Percentiles rank a stretch among this genome's conserved stretches.
These are phyloP conservation scores for Molothrus aeneus DNA, from an alignment of 2,797 vertebrate genomes.

Conservation along the genomic window DNA sequence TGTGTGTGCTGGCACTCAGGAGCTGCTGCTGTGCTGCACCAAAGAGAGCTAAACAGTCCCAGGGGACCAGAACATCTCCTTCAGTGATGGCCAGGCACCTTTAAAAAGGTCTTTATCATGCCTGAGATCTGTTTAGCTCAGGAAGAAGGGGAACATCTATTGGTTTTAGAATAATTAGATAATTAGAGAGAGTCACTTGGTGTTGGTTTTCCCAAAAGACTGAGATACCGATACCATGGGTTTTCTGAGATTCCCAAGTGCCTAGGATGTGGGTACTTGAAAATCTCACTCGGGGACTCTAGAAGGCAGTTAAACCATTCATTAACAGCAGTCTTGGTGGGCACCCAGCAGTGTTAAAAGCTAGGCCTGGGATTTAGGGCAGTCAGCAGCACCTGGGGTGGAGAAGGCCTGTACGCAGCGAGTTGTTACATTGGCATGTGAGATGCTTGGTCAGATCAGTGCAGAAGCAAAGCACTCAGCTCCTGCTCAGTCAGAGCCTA, in stretches of 20 bases:
- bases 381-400: not conserved
- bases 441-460: not conserved
- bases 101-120: not conserved
- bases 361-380: not conserved
- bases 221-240: not conserved
- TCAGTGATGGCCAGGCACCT: not conserved
- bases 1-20: not conserved
- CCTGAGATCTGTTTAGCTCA: not conserved
- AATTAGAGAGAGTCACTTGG: not conserved
- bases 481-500: not conserved
- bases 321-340: not conserved
- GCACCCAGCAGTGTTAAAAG: not conserved
- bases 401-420: not conserved
- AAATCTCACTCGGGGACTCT: not conserved
- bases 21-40: not conserved
- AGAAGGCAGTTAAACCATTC: not conserved
- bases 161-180: not conserved
- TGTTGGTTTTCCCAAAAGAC: not conserved
- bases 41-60: not conserved
- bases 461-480: not conserved
- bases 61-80: not conserved
- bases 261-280: not conserved
- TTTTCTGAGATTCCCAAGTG: not conserved
- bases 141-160: not conserved
- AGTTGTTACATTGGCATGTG: fast-evolving